Evolutionary conservation across 2,888 invertebrate species (phyloP).

Genomic region (Ryuthela nishihirai): DNA sequence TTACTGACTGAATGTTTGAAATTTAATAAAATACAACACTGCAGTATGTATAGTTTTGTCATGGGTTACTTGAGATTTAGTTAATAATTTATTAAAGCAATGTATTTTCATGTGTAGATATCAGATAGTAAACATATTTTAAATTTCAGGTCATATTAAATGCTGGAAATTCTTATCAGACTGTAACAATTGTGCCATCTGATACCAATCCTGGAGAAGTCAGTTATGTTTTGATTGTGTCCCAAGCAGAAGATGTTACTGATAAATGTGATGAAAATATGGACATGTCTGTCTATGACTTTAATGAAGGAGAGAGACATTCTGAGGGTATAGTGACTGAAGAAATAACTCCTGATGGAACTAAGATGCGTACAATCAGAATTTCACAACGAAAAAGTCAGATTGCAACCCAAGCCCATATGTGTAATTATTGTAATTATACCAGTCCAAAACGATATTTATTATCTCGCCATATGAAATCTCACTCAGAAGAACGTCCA

Average conservation of each 20-base stretch:
- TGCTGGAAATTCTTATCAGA: slow-evolving; percentile 66
- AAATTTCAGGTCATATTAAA: slow-evolving; percentile 38
- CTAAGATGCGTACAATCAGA: slow-evolving; percentile 53
- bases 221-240: slow-evolving; percentile 79
- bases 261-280: slow-evolving; percentile 55
- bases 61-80: too few species aligned
- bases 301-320: slow-evolving; percentile 58
- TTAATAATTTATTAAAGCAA: too few species aligned
- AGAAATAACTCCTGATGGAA: slow-evolving; percentile 47
- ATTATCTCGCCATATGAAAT: slow-evolving; percentile 87
- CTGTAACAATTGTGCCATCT: slow-evolving; percentile 78
- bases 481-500: slow-evolving; percentile 89
- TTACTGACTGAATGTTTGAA: too few species aligned
- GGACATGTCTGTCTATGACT: slow-evolving; percentile 66
- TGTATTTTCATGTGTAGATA: too few species aligned
- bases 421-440: slow-evolving; percentile 88
- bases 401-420: slow-evolving; percentile 64
- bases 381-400: slow-evolving; percentile 61
- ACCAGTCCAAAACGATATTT: slow-evolving; percentile 86
- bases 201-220: slow-evolving; percentile 73
- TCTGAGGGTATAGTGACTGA: slow-evolving; percentile 57
- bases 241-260: slow-evolving; percentile 58
- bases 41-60: too few species aligned
- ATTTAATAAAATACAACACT: too few species aligned
- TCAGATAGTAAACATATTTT: too few species aligned